phyloP scores from a whole-genome alignment of 2,888 invertebrate species.

The Tuta absoluta region DNA sequence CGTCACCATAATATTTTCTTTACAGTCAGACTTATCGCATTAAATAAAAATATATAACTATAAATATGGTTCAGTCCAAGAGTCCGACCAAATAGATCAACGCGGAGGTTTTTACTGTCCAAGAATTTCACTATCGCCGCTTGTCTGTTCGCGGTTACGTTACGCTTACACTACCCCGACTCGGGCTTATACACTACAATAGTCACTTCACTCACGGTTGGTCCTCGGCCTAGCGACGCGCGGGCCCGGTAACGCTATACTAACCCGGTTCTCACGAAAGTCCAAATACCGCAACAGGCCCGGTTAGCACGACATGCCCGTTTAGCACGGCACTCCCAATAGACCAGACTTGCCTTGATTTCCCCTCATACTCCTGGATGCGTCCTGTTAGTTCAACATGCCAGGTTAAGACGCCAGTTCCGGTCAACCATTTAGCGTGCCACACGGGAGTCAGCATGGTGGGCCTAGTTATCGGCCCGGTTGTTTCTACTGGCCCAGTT shows the following conservation, averaged over 20 bases:
- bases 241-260: neutral
- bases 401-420: constrained; percentile 13
- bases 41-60: constrained; percentile 79
- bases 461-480: too few species aligned
- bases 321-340: too few species aligned
- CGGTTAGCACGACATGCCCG: too few species aligned
- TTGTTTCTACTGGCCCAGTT: too few species aligned
- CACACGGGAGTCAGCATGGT: constrained; percentile 28
- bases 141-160: constrained; percentile 6
- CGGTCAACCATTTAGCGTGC: too few species aligned
- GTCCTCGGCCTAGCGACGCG: neutral
- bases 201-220: neutral
- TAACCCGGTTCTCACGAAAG: too few species aligned
- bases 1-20: constrained; percentile 67
- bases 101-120: constrained; percentile 38
- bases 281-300: too few species aligned
- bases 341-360: neutral
- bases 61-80: constrained; percentile 73
- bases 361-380: too few species aligned
- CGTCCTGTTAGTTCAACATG: neutral
- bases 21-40: constrained; percentile 79
- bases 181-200: neutral
- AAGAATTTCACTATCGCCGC: constrained; percentile 37
- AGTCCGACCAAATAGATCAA: constrained; percentile 41
- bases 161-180: neutral